Percentiles rank a stretch among this genome's conserved stretches.
These are phyloP conservation scores for Agelastica alni DNA, from an alignment of 2,888 invertebrate genomes.

Conservation along the genomic window DNA sequence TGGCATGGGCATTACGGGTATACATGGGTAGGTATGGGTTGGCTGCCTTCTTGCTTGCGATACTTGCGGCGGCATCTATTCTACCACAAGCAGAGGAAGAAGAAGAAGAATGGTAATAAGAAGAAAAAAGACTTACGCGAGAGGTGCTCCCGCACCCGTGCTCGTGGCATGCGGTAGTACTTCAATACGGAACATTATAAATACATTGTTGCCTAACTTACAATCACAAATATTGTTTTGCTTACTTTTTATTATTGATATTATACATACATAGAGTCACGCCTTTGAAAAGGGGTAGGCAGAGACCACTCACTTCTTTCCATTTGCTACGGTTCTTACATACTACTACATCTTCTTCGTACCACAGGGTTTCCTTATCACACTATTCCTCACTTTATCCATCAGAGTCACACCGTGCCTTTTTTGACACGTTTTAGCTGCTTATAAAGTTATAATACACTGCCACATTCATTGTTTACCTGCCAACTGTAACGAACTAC, in stretches of 20 bases:
- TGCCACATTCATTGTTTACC: too few species aligned
- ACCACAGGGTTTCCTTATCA: too few species aligned
- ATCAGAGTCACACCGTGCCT: too few species aligned
- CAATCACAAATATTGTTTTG: neutral
- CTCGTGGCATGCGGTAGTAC: conserved; percentile 34
- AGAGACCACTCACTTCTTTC: too few species aligned
- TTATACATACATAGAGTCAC: too few species aligned
- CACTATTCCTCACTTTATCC: too few species aligned
- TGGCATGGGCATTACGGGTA: conserved; percentile 14
- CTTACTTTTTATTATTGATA: neutral
- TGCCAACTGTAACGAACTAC: too few species aligned
- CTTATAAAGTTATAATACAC: too few species aligned
- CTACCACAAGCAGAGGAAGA: conserved; percentile 15
- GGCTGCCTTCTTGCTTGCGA: conserved; percentile 1
- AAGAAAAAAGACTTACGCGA: conserved; percentile 17
- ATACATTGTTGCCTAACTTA: conserved; percentile 16
- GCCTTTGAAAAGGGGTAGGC: too few species aligned
- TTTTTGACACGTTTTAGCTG: too few species aligned
- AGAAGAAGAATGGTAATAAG: conserved; percentile 18
- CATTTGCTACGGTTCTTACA: too few species aligned
- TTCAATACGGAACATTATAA: conserved; percentile 22
- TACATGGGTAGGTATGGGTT: conserved; percentile 15
- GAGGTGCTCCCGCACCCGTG: conserved; percentile 34
- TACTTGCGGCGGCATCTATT: conserved; percentile 21
- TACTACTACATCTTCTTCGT: too few species aligned